A percentile compares a stretch with the other conserved stretches of the same genome.
Evolutionary conservation across 2,797 vertebrate species (phyloP).

Genomic region (Sciurus vulgaris): DNA sequence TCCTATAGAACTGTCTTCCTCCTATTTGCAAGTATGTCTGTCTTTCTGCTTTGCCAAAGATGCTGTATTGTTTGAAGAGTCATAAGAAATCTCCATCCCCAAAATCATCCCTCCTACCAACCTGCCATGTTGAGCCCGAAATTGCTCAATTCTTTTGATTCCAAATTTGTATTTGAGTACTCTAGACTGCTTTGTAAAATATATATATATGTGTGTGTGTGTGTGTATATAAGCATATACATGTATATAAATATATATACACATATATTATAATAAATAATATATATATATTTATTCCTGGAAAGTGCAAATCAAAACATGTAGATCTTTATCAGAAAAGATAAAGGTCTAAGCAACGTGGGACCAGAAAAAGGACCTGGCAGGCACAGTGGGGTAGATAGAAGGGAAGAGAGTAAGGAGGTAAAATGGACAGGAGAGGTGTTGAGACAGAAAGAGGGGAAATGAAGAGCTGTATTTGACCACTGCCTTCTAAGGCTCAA

Average conservation of each 20-base stretch:
- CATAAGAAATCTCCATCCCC: background rate
- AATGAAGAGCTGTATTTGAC: background rate
- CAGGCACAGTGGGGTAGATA: background rate
- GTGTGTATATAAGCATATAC: no score
- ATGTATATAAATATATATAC: no score
- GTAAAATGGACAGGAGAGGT: background rate
- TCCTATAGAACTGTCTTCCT: background rate
- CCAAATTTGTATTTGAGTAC: background rate
- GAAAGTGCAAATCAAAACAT: constrained; percentile 2
- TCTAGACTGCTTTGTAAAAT: background rate
- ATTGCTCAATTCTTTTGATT: background rate
- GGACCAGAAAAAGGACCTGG: background rate
- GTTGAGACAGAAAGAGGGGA: background rate
- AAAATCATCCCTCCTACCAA: background rate
- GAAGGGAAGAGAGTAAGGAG: background rate
- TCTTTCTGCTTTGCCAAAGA: constrained; percentile 11
- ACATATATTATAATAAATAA: background rate
- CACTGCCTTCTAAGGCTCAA: background rate
- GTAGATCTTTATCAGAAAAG: background rate
- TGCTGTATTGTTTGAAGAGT: background rate
- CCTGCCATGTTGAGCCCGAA: background rate
- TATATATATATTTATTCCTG: background rate
- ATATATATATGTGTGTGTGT: no score
- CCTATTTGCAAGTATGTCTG: background rate
- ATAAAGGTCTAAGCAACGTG: background rate